Conservation (phyloP, 2,888 invertebrate genomes). For the Cosmia pyralina region DNA sequence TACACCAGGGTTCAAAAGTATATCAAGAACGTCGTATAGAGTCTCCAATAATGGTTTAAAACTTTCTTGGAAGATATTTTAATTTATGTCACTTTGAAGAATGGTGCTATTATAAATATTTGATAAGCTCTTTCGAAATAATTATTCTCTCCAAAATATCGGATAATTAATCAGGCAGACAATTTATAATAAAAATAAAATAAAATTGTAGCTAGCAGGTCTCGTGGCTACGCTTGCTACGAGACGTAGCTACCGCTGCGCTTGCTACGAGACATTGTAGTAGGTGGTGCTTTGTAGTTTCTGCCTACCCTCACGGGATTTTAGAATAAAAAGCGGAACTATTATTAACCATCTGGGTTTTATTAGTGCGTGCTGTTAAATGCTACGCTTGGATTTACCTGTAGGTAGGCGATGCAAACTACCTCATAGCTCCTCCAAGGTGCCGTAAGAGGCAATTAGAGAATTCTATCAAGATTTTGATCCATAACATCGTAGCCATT, state of each 20-base stretch:
- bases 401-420: conserved; percentile 16
- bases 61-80: background rate
- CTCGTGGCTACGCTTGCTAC: too few relatives aligned
- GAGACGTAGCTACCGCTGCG: too few relatives aligned
- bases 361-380: conserved; percentile 29
- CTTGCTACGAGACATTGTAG: background rate
- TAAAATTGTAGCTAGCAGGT: too few relatives aligned
- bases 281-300: background rate
- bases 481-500: background rate
- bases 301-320: background rate
- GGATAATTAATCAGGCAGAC: background rate
- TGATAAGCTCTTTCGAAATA: background rate
- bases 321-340: conserved; percentile 3
- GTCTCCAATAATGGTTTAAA: background rate
- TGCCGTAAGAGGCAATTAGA: conserved; percentile 3
- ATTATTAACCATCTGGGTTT: background rate
- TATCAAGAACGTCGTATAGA: background rate
- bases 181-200: too few relatives aligned
- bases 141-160: background rate
- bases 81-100: background rate
- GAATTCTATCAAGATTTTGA: conserved; percentile 13
- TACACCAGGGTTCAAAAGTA: background rate
- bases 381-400: conserved; percentile 9
- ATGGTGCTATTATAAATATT: background rate
- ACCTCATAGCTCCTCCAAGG: conserved; percentile 2